These are phyloP conservation scores for Ips nitidus DNA, from an alignment of 1,140 invertebrate species.

Conservation along the genomic window DNA sequence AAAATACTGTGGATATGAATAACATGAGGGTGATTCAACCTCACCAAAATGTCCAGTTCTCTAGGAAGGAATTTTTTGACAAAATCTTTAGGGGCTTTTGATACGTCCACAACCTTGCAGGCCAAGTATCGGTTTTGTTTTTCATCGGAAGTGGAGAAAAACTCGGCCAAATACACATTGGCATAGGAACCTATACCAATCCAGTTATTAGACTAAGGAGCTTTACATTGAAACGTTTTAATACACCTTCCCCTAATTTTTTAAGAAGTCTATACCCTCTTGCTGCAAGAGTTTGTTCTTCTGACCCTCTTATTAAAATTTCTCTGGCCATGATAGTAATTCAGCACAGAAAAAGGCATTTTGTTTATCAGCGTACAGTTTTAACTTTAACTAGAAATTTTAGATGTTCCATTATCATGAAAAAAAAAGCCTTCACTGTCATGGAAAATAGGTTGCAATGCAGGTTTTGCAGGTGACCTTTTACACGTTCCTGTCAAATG, in stretches of 20 bases:
- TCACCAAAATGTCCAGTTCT: constrained; percentile 69
- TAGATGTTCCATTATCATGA: too few relatives aligned
- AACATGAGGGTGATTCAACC: constrained; percentile 72
- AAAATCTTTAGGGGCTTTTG: constrained; percentile 70
- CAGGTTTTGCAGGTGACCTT: too few relatives aligned
- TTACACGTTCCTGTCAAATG: too few relatives aligned
- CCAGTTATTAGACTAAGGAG: not conserved
- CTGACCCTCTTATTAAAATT: constrained; percentile 50
- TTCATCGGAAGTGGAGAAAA: constrained; percentile 48
- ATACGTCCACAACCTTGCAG: constrained; percentile 75
- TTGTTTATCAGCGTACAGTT: constrained; percentile 3
- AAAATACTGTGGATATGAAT: constrained; percentile 70
- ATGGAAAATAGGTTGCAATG: too few relatives aligned
- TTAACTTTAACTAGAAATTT: constrained; percentile 4
- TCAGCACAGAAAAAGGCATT: not conserved
- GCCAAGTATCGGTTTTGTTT: constrained; percentile 56
- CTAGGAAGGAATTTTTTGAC: constrained; percentile 73
- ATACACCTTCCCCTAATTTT: constrained; percentile 63
- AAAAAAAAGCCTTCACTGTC: too few relatives aligned
- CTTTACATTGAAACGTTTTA: not conserved
- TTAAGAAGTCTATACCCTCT: constrained; percentile 62
- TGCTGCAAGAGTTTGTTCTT: constrained; percentile 58
- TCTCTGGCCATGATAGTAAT: constrained; percentile 24
- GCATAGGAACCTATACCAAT: constrained; percentile 56
- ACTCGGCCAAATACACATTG: constrained; percentile 65